Evolutionary conservation across 2,888 invertebrate species (phyloP).

Genomic region (Microctonus hyperodae): DNA sequence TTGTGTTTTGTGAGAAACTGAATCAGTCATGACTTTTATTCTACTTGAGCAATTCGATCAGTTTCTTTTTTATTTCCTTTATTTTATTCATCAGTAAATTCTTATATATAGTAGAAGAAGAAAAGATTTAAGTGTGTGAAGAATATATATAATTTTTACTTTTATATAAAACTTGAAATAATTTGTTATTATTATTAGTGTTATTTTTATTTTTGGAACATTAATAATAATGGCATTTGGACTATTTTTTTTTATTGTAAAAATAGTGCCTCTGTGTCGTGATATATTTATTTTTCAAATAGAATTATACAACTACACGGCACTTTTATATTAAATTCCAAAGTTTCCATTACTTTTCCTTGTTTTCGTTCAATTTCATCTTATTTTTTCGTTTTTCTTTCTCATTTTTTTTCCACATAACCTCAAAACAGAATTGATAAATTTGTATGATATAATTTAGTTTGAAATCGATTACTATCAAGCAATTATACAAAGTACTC

Average conservation of each 20-base stretch:
- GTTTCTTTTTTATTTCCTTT: background rate
- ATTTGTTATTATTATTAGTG: background rate
- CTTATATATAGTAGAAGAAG: too few relatives aligned
- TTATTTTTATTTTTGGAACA: too few relatives aligned
- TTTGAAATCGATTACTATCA: background rate
- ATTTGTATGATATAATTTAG: too few relatives aligned
- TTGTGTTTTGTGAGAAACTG: background rate
- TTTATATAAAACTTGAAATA: too few relatives aligned
- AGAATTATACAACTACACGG: background rate
- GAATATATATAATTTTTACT: too few relatives aligned
- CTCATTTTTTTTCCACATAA: background rate
- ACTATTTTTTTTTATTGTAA: background rate
- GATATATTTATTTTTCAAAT: background rate
- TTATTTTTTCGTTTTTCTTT: too few relatives aligned
- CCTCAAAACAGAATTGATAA: background rate
- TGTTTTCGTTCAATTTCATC: background rate
- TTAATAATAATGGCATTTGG: too few relatives aligned
- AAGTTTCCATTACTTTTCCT: slow-evolving; percentile 12
- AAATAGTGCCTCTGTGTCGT: background rate
- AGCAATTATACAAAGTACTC: background rate
- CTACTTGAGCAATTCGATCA: background rate
- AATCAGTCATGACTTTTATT: background rate
- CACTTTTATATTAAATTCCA: slow-evolving; percentile 17
- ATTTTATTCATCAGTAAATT: too few relatives aligned
- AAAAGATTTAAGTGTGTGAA: too few relatives aligned